Evolutionary conservation across 2,113 vertebrate genomes (phyloP).

Genomic region (Pedionomus torquatus): DNA sequence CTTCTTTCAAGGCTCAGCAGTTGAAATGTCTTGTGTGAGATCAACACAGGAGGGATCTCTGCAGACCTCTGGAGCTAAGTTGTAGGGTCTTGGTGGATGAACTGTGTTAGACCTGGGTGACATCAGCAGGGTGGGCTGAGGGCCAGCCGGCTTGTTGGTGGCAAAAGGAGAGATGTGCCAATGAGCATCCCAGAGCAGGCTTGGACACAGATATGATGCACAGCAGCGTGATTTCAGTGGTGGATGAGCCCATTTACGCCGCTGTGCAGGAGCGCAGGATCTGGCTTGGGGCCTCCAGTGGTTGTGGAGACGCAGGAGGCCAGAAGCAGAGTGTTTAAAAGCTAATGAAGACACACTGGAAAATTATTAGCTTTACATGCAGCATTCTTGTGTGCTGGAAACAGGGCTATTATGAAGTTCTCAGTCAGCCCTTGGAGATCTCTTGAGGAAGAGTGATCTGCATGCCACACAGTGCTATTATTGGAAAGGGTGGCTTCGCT

Average conservation of each 20-base stretch:
- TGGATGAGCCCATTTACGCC: background rate
- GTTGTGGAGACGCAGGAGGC: background rate
- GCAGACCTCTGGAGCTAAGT: background rate
- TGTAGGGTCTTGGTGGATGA: background rate
- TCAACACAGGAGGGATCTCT: background rate
- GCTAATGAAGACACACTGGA: background rate
- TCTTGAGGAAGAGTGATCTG: background rate
- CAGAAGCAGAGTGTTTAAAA: background rate
- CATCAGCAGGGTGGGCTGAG: no score
- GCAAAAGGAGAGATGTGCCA: fast-evolving
- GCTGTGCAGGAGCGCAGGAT: fast-evolving
- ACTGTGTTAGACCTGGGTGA: no score
- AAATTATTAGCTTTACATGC: background rate
- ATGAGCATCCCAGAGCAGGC: background rate
- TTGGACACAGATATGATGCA: background rate
- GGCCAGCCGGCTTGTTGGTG: background rate
- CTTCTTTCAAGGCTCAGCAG: background rate
- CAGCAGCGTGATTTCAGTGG: background rate
- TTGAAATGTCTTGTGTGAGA: background rate
- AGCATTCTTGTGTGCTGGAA: background rate
- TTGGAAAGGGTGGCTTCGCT: conserved; percentile 15
- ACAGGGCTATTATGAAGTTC: background rate
- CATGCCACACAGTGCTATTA: background rate
- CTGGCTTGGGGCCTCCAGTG: background rate
- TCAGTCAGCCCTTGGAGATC: background rate